phyloP scores from a whole-genome alignment of 2,888 invertebrate genomes.

The Dyspetes luteomarginatus region DNA sequence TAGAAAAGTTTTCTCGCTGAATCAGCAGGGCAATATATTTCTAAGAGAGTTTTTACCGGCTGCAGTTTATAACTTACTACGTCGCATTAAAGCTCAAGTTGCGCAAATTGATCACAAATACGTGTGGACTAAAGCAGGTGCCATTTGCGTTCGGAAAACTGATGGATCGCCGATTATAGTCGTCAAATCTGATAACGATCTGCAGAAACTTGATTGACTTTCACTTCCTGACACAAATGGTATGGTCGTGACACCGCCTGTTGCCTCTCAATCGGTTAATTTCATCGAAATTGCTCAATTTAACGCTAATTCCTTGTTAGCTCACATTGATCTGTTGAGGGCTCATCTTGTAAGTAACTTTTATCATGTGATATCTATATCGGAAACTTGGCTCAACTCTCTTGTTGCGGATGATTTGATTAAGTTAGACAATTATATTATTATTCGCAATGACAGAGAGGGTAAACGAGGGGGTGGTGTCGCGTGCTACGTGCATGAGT shows the following conservation, averaged over 20 bases:
- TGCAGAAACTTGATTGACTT: background rate
- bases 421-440: background rate
- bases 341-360: background rate
- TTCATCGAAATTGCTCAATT: background rate
- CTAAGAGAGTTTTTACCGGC: background rate
- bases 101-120: background rate
- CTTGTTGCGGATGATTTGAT: background rate
- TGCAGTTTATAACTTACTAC: background rate
- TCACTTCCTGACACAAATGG: background rate
- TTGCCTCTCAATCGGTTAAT: background rate
- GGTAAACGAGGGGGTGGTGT: too few species aligned
- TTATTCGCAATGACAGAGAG: conserved; percentile 27
- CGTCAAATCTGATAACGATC: background rate
- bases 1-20: background rate
- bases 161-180: background rate
- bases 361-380: background rate
- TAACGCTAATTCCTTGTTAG: background rate
- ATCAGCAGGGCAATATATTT: background rate
- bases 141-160: background rate
- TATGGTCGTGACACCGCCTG: background rate
- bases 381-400: conserved; percentile 25
- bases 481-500: conserved; percentile 8
- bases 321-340: background rate
- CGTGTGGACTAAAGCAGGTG: background rate
- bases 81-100: background rate